A percentile compares a stretch with the other conserved stretches of the same genome.
These are phyloP conservation scores for Galaxea fascicularis DNA, from an alignment of 92 coral and sea anemone species.

Conservation along the genomic window DNA sequence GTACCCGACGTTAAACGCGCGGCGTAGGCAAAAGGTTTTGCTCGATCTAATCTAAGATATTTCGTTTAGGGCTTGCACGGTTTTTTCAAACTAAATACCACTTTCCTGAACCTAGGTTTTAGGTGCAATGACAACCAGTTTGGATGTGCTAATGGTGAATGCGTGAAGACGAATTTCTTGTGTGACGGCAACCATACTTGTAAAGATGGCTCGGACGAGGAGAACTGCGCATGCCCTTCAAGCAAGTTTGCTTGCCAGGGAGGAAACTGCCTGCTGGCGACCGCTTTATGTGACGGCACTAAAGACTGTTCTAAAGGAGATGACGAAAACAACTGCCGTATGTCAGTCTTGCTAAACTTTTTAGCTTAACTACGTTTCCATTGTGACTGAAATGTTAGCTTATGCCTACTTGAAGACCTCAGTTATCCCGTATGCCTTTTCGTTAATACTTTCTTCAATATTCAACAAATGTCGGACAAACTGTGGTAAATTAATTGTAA, in stretches of 20 bases:
- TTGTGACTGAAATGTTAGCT: too few relatives aligned
- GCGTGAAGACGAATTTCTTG: conserved; percentile 49
- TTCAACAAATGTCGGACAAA: too few relatives aligned
- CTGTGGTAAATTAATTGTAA: too few relatives aligned
- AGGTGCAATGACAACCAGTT: conserved; percentile 55
- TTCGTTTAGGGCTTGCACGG: not conserved
- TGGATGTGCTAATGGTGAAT: conserved; percentile 65
- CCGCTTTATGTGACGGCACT: conserved; percentile 55
- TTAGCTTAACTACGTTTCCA: not conserved
- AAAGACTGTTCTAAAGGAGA: conserved; percentile 48
- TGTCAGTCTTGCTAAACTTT: not conserved
- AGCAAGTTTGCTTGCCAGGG: conserved; percentile 64
- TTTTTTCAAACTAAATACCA: not conserved
- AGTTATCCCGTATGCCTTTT: too few relatives aligned
- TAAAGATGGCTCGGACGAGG: conserved; percentile 72
- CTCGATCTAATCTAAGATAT: too few relatives aligned
- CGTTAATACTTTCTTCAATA: too few relatives aligned
- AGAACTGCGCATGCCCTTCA: conserved; percentile 62
- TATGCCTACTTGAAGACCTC: too few relatives aligned
- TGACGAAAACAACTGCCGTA: conserved; percentile 66
- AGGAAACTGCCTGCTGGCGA: conserved; percentile 54
- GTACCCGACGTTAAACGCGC: too few relatives aligned
- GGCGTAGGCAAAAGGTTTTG: too few relatives aligned
- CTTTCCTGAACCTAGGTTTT: conserved; percentile 35
- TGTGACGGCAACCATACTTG: conserved; percentile 76